phyloP scores from a whole-genome alignment of 2,113 vertebrate species.

The Siphamia tubifer region DNA sequence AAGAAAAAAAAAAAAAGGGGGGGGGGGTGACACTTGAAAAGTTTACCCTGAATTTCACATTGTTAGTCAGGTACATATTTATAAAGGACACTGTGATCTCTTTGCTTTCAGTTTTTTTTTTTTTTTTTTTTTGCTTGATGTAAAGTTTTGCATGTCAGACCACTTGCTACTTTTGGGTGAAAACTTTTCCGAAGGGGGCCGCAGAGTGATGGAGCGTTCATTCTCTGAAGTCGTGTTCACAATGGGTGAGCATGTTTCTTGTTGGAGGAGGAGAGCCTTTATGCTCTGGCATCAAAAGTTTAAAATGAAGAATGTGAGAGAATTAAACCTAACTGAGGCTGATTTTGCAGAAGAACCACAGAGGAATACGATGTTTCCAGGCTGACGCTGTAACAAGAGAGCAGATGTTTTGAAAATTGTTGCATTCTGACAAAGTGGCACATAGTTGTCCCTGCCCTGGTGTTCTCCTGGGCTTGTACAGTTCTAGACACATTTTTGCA shows the following conservation, averaged over 20 bases:
- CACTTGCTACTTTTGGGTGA: constrained; percentile 13
- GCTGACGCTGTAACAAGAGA: neutral
- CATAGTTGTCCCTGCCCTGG: neutral
- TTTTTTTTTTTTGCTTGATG: constrained; percentile 54
- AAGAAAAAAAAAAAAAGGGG: no score
- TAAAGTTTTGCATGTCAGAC: constrained; percentile 45
- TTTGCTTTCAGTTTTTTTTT: constrained; percentile 29
- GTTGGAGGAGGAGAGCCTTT: neutral
- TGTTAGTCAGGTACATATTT: constrained; percentile 45
- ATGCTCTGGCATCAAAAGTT: neutral
- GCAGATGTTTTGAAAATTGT: neutral
- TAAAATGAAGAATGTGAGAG: neutral
- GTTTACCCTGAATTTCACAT: constrained; percentile 42
- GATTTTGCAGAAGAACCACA: neutral
- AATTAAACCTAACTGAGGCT: neutral
- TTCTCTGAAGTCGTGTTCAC: constrained; percentile 22
- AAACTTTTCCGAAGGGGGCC: constrained; percentile 22
- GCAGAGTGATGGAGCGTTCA: neutral
- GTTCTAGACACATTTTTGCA: constrained; percentile 57
- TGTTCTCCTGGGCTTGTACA: constrained; percentile 21
- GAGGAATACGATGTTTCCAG: neutral
- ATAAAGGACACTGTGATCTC: constrained; percentile 48
- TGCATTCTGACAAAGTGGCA: neutral
- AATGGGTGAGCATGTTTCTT: neutral
- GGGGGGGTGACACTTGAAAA: constrained; percentile 38